Conservation (phyloP, 2,797 vertebrate species). For the Arnoldichthys spilopterus region DNA sequence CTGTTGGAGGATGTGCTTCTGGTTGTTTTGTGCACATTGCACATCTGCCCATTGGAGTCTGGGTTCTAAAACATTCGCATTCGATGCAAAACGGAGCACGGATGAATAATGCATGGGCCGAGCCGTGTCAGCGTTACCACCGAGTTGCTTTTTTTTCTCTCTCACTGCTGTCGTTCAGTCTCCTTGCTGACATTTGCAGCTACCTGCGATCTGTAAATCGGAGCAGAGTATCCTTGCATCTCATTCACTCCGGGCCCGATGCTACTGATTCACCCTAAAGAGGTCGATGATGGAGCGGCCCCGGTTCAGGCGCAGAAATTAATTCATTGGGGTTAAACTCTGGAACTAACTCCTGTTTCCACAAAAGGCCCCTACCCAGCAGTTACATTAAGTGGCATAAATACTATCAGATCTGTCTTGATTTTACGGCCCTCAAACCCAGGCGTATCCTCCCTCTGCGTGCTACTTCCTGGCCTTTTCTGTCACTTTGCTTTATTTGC, state of each 20-base stretch:
- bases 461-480: slow-evolving; percentile 36
- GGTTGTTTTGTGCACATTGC: not conserved
- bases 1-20: not conserved
- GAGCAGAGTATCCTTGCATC: slow-evolving; percentile 99
- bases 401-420: slow-evolving; percentile 92
- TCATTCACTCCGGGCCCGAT: slow-evolving; percentile 99
- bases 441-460: slow-evolving; percentile 70
- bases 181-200: slow-evolving; percentile 86
- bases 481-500: slow-evolving; percentile 42
- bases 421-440: slow-evolving; percentile 84
- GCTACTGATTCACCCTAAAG: slow-evolving; percentile 98
- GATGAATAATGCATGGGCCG: slow-evolving; percentile 23
- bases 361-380: slow-evolving; percentile 96
- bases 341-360: slow-evolving; percentile 99
- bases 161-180: not conserved
- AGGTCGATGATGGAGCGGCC: slow-evolving; percentile 95
- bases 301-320: slow-evolving; percentile 96
- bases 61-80: slow-evolving; percentile 11
- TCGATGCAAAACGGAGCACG: slow-evolving; percentile 6
- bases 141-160: slow-evolving; percentile 15
- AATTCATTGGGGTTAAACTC: slow-evolving; percentile 98
- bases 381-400: slow-evolving; percentile 98
- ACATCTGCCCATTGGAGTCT: slow-evolving; percentile 6
- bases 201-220: slow-evolving; percentile 93
- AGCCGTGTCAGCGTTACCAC: not conserved